phyloP scores from a whole-genome alignment of 2,888 invertebrate species.

The Phortica magna region DNA sequence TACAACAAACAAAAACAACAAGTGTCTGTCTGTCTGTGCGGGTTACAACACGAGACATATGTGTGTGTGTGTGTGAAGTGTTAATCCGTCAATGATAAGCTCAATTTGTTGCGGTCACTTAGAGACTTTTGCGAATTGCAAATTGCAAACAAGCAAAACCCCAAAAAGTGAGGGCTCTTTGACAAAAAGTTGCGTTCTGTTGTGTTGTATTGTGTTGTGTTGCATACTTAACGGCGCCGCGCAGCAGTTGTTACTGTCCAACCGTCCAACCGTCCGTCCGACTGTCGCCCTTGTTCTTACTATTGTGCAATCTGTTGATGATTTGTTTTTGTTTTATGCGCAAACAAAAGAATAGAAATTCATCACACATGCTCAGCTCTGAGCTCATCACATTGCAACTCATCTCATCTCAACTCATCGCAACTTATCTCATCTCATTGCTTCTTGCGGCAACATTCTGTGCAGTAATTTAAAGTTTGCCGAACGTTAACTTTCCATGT shows the following conservation, averaged over 20 bases:
- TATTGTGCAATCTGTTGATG: neutral
- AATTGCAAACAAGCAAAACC: conserved; percentile 48
- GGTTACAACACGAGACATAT: conserved; percentile 11
- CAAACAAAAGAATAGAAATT: conserved; percentile 40
- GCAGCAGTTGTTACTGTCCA: no score
- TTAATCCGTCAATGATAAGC: conserved; percentile 75
- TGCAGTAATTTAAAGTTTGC: conserved; percentile 67
- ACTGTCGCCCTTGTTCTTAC: neutral
- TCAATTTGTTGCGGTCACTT: conserved; percentile 73
- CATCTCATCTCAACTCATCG: neutral
- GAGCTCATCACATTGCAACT: neutral
- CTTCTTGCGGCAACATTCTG: conserved; percentile 58
- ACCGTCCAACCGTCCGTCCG: no score
- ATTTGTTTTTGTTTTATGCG: neutral
- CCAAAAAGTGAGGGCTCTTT: neutral
- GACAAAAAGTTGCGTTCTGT: neutral
- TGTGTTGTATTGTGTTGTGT: conserved; percentile 39
- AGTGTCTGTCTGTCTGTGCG: neutral
- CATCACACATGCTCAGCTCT: conserved; percentile 59
- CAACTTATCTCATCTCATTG: neutral
- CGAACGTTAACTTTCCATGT: conserved; percentile 27
- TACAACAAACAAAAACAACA: conserved; percentile 28
- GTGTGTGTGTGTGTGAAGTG: conserved; percentile 60
- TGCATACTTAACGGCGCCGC: conserved; percentile 48
- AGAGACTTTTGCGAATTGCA: conserved; percentile 47